These are phyloP conservation scores for Numida meleagris DNA, from an alignment of 2,113 vertebrate genomes.

Conservation along the genomic window DNA sequence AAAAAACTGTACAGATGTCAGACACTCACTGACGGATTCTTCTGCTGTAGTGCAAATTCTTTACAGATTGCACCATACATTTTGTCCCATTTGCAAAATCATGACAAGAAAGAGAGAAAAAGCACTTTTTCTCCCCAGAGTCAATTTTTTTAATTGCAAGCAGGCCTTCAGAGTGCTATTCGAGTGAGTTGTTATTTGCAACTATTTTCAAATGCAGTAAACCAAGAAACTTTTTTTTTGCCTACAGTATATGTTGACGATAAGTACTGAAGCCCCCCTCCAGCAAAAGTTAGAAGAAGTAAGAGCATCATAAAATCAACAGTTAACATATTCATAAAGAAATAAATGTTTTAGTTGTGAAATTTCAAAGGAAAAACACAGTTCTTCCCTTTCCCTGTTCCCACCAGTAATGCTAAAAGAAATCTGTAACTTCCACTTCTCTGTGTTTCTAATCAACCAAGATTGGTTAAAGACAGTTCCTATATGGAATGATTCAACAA, in stretches of 20 bases:
- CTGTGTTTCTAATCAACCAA: neutral
- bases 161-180: neutral
- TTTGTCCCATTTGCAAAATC: constrained; percentile 3
- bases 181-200: neutral
- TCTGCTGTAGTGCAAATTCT: constrained; percentile 6
- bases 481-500: neutral
- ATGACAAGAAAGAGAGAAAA: neutral
- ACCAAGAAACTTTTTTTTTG: neutral
- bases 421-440: neutral
- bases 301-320: neutral
- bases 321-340: constrained; percentile 5
- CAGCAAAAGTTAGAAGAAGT: neutral
- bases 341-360: neutral
- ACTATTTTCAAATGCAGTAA: constrained; percentile 13
- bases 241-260: neutral
- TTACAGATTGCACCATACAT: neutral
- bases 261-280: neutral
- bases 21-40: neutral
- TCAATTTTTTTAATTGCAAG: constrained; percentile 5
- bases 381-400: neutral
- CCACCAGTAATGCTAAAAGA: neutral
- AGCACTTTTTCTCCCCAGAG: neutral
- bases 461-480: neutral
- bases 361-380: neutral
- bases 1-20: neutral